A percentile compares a stretch with the other conserved stretches of the same genome.
Conservation (phyloP, 2,113 vertebrate species). For the Tragelaphus scriptus region DNA sequence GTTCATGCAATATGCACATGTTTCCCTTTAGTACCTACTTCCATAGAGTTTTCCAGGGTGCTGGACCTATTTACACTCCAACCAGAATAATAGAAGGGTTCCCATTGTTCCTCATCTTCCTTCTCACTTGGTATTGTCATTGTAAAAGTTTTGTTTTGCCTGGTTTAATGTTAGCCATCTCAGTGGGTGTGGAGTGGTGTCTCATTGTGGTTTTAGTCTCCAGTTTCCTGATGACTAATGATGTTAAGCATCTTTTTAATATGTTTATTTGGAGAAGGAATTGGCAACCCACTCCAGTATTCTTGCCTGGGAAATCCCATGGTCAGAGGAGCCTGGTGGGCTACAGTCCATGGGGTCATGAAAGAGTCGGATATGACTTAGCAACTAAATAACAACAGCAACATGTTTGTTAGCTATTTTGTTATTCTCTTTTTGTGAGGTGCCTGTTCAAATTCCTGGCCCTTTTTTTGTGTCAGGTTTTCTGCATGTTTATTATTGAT, state of each 20-base stretch:
- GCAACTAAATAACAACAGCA: not conserved
- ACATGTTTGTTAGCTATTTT: no score
- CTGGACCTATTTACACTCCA: fast-evolving
- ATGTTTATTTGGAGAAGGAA: not conserved
- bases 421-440: not conserved
- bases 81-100: not conserved
- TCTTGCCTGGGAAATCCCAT: not conserved
- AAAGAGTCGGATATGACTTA: not conserved
- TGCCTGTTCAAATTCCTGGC: not conserved
- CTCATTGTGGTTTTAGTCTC: not conserved
- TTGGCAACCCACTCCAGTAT: not conserved
- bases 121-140: no score
- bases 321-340: not conserved
- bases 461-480: not conserved
- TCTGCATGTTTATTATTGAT: not conserved
- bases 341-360: not conserved
- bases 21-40: not conserved
- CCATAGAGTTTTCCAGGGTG: not conserved
- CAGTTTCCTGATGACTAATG: not conserved
- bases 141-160: not conserved
- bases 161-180: not conserved
- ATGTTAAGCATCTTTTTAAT: no score
- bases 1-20: fast-evolving
- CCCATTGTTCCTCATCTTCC: no score
- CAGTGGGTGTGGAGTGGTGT: no score